Base-by-base conservation (phyloP, 2,797 vertebrate species). In the Aulostomus chinensis region DNA sequence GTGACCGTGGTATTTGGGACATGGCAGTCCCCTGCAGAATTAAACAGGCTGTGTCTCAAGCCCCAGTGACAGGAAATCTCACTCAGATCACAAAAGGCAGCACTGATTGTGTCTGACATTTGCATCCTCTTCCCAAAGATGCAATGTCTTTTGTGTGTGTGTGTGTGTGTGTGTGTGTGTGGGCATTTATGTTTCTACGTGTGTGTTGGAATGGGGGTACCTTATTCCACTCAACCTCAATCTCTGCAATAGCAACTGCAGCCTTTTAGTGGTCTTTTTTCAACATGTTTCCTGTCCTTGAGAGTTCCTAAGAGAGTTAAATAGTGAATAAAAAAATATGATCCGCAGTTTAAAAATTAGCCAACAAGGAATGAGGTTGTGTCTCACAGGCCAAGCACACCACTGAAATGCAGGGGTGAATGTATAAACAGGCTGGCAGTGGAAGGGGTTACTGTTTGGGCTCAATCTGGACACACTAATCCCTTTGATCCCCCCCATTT, bases 401-500 rank as follows among this genome's bases (percentile, higher is more conserved):
- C 29, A 6, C 26, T 28, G 43, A 53, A 63, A 63, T 45, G 40
- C 32, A 41, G 62, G 18, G 37, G 42, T 66, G 61, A 71, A 59
- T 60, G 54, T 56, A 48, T 58, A 69, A 75, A 84, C 64, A 69
- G 68, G 32, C 15, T 15, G 21, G 75, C 59, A 73, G 65, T 59
- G 69, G 77, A 79, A 67, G 81, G 85, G 85, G 81, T 79, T 83
- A 80, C 72, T 76, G 79, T 86, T 85, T 80, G 72, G 76, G 70
- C 79, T 83, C 83, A 81, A 86, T 85, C 83, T 71, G 80, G 84
- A 75, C 80, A 57, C 66, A 36, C 75, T 89, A 89, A 87, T 89
- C 87, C 72, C 70, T 71, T 68, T 90, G 85, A 85, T 81, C 79
- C 86, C 79, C n/a, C 67, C 79, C 73, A 79, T 84, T 86, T 88